phyloP scores from a whole-genome alignment of 2,888 invertebrate species.

The Coleophora flavipennella region DNA sequence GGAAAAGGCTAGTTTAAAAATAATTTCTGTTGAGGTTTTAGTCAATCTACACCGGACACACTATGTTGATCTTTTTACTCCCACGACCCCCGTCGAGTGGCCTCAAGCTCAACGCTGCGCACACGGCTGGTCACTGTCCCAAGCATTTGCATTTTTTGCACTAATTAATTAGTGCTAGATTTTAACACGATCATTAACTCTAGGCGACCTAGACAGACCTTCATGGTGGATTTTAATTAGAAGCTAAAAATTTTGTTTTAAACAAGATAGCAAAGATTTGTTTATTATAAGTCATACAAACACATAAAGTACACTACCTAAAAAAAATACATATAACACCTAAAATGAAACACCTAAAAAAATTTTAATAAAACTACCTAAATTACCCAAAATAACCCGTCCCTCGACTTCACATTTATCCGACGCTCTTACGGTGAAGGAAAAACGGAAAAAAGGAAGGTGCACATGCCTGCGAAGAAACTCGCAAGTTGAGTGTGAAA shows the following conservation, averaged over 20 bases:
- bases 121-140: neutral
- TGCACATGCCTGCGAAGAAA: too few relatives aligned
- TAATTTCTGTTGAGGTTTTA: neutral
- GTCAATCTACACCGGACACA: neutral
- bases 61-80: neutral
- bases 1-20: too few relatives aligned
- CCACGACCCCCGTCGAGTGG: neutral
- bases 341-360: too few relatives aligned
- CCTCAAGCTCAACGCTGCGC: constrained; percentile 4
- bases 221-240: too few relatives aligned
- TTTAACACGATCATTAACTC: constrained; percentile 6
- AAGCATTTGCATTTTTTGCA: constrained; percentile 11
- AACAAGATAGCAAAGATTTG: constrained; percentile 3
- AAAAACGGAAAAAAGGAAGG: too few relatives aligned
- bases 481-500: too few relatives aligned
- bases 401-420: too few relatives aligned
- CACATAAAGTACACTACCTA: constrained; percentile 13
- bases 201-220: neutral
- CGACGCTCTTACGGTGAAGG: too few relatives aligned
- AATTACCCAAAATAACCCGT: too few relatives aligned
- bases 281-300: constrained; percentile 13
- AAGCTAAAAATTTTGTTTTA: constrained; percentile 11
- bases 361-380: too few relatives aligned
- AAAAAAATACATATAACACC: too few relatives aligned
- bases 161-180: constrained; percentile 6